Base-by-base conservation (phyloP, 2,113 vertebrate species). In the Odobenus rosmarus region DNA sequence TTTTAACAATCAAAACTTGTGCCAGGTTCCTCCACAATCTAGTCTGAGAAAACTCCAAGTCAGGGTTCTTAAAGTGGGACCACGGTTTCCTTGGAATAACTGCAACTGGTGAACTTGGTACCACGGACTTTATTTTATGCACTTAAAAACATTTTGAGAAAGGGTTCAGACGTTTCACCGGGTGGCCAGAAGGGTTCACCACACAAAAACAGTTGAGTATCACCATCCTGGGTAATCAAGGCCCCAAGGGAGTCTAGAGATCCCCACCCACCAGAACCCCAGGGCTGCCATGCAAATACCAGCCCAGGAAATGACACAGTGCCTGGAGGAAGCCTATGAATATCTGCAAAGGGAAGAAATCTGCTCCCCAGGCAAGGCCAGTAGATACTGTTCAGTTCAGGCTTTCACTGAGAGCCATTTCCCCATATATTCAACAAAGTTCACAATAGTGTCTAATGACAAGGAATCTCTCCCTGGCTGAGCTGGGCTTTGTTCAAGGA, bases 71-170 rank as follows among this genome's bases (percentile, higher is more conserved):
- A 90, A 92, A 28, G 46, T n/a, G n/a, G 9, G 26, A 87, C 59
- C 76, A 89, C 11, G 90, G 24, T 72, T 46, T 64, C 53, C 76
- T 59, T 90, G 88, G 90, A 90, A 81, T 84, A 90, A 46, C 57
- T 8, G 12, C 13, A 7, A 83, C 15, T 4, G 1, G 42, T 55
- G 9, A 91, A 89, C 62, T 61, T 49, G n/a, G 61, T 90, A 82
- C 46, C 21, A 23, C 4, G 36, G 39, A 83, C 24, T 95, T 80
- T 62, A 84, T 85, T 49, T 95, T 95, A 85, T 8, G 18, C 23
- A 69, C 33, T 84, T 88, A 62, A 64, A 92, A 95, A 84, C 26
- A 64, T 77, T 95, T 80, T 61, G 28, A 53, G 71, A 80, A 87
- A 21, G 36, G 28, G 2, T 77, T 55, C 74, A 77, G 46, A 83